Conservation (phyloP, 2,888 invertebrate species). For the Cryptus armator region DNA sequence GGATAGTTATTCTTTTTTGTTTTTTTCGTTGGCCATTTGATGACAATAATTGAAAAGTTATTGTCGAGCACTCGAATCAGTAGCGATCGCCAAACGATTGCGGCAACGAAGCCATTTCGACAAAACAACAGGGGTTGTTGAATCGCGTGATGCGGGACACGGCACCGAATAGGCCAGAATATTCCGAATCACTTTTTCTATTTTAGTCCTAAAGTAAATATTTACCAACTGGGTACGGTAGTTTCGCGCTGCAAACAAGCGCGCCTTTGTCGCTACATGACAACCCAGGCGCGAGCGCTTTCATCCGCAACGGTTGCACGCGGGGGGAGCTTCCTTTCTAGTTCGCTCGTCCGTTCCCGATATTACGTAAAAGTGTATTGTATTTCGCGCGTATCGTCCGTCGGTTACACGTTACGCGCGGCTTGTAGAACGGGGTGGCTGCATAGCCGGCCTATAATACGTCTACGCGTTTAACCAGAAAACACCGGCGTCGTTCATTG, state of each 20-base stretch:
- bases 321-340: constrained; percentile 25
- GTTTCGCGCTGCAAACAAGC: constrained; percentile 69
- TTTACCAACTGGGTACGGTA: constrained; percentile 73
- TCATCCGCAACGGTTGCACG: constrained; percentile 45
- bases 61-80: background rate
- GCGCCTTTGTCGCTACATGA: constrained; percentile 63
- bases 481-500: constrained; percentile 19
- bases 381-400: constrained; percentile 24
- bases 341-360: constrained; percentile 38
- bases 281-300: constrained; percentile 9
- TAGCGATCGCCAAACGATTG: background rate
- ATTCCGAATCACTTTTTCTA: constrained; percentile 73
- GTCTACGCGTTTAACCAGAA: background rate
- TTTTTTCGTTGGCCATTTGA: background rate
- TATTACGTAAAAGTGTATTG: constrained; percentile 55
- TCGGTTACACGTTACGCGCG: background rate
- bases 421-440: constrained; percentile 1
- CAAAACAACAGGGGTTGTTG: background rate
- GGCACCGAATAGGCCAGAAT: constrained; percentile 65
- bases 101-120: constrained; percentile 1
- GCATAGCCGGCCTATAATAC: background rate
- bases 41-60: background rate
- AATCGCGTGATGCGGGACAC: constrained; percentile 52
- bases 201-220: constrained; percentile 71
- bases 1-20: too few species aligned